phyloP scores from a whole-genome alignment of 2,113 vertebrate species.

The Cynocephalus volans region DNA sequence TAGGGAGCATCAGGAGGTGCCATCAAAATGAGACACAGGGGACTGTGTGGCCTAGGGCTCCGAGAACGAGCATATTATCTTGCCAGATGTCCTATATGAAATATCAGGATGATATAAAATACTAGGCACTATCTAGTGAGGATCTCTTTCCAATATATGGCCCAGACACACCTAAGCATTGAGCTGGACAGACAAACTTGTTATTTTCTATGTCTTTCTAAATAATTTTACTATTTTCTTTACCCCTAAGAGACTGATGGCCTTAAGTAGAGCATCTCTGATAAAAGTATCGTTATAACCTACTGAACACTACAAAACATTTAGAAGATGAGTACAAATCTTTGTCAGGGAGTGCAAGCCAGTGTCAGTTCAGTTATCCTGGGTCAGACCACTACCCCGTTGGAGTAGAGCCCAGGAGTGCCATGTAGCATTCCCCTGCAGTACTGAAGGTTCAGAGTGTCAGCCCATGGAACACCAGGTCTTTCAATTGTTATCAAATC shows the following conservation, averaged over 20 bases:
- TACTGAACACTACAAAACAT: background rate
- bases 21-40: background rate
- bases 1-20: no score
- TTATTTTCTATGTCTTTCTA: no score
- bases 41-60: background rate
- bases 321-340: background rate
- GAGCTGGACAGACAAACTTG: background rate
- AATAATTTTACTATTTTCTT: no score
- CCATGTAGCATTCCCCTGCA: accelerated
- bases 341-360: background rate
- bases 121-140: background rate
- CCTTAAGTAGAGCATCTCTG: background rate
- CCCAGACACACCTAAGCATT: background rate
- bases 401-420: background rate
- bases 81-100: background rate
- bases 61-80: background rate
- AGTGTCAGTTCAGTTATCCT: background rate
- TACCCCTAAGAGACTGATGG: background rate
- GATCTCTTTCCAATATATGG: background rate
- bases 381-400: background rate
- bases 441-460: background rate
- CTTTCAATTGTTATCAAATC: background rate
- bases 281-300: background rate
- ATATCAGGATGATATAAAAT: background rate
- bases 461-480: background rate